Evolutionary conservation across 2,113 vertebrate species (phyloP).

Genomic region (Ctenodactylus gundi): DNA sequence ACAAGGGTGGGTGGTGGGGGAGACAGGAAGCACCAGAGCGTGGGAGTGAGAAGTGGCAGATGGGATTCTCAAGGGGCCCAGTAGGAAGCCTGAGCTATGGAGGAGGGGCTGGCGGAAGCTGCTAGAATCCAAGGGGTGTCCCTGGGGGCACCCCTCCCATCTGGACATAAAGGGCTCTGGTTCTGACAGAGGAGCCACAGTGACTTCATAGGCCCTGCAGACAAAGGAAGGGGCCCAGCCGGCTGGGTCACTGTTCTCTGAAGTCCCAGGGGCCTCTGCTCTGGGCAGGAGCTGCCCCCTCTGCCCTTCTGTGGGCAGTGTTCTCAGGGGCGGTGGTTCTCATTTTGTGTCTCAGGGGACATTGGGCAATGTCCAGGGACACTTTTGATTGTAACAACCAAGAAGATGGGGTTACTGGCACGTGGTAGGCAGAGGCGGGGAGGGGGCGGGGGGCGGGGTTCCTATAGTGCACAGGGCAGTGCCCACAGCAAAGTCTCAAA

Average conservation of each 20-base stretch:
- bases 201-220: conserved; percentile 58
- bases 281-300: background rate
- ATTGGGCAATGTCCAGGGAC: background rate
- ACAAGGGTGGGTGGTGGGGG: background rate
- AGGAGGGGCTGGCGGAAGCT: conserved; percentile 38
- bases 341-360: background rate
- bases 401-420: background rate
- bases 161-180: conserved; percentile 51
- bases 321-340: background rate
- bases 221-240: conserved; percentile 57
- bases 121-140: conserved; percentile 35
- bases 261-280: conserved; percentile 40
- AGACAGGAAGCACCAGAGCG: background rate
- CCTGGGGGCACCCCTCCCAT: conserved; percentile 40
- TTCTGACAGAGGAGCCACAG: conserved; percentile 33
- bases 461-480: background rate
- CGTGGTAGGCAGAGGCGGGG: background rate
- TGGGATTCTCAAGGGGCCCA: conserved; percentile 27
- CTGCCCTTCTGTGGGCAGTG: background rate
- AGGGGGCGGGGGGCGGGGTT: background rate
- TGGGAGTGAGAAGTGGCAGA: conserved; percentile 13
- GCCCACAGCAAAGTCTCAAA: background rate
- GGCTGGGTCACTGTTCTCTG: conserved; percentile 30
- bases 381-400: background rate
- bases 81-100: background rate